Base-by-base conservation (phyloP, 2,113 vertebrate genomes). In the Blennius ocellaris region DNA sequence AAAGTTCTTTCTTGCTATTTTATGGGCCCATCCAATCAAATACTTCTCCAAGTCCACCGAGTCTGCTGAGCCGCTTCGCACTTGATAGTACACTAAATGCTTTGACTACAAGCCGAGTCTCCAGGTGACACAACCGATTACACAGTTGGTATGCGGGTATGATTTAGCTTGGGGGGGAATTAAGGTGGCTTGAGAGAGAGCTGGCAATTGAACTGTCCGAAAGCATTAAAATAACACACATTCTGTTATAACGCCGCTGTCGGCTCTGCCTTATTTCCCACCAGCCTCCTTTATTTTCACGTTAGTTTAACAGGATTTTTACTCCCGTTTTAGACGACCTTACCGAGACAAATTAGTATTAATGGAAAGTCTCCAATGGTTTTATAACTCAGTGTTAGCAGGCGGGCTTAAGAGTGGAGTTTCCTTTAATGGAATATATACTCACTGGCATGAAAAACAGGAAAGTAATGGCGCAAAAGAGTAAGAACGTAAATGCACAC, bases 161-260 rank as follows among this genome's bases (percentile, higher is more conserved):
- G 76, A 76, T 57, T 69, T 52, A 40, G 61, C 62, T 53, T 11
- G 11, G 14, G 9, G 12, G 50, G 44, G 47, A 54, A 65, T 50
- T 59, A 11, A 41, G 57, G 58, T 45, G 51, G 57, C 57, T 59
- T 63, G 11, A 77, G 65, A 63, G 57, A 59, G 70, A 55, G 59
- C 78, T 55, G 55, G 69, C 75, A 64, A 79, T 81, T 82, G 63
- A 87, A 36, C 67, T 80, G 84, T 87, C 84, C 76, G 65, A 40
- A 82, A 55, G 65, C 60, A 75, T 87, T 87, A 85, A 71, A 76
- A 81, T 60, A 76, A 82, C 78, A 72, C 53, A 36, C 41, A 37
- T 76, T 56, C 40, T 40, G 45, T 63, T 78, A 43, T 61, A 69
- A 73, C 48, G 38, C 53, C 43, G 64, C 56, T 79, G 77, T 74